These are phyloP conservation scores for Pristiophorus japonicus DNA, from an alignment of 2,113 vertebrate genomes.

Conservation along the genomic window DNA sequence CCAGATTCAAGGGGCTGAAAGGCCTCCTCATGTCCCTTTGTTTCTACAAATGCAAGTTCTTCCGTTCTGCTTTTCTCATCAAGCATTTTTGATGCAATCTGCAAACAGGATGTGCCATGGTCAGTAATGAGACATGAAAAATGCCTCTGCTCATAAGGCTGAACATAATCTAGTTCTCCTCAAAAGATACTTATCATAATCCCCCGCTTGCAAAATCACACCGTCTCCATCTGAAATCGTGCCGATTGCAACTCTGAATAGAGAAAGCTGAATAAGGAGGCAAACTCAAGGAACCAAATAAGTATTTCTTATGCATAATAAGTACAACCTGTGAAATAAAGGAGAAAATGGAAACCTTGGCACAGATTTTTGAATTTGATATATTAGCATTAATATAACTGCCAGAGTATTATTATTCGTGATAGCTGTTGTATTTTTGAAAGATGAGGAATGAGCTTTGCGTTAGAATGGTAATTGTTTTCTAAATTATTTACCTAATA, in stretches of 20 bases:
- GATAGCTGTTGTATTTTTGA: background rate
- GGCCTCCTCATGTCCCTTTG: background rate
- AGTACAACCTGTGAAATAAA: background rate
- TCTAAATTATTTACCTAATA: slow-evolving; percentile 14
- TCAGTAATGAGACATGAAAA: background rate
- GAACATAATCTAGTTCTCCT: background rate
- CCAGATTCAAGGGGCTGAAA: background rate
- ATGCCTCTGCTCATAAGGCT: background rate
- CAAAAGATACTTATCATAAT: background rate
- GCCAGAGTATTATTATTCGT: background rate
- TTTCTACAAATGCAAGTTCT: background rate
- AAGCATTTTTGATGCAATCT: background rate
- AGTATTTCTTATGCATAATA: background rate
- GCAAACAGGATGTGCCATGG: background rate
- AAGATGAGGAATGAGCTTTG: background rate
- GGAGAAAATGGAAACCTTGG: background rate
- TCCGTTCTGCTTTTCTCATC: background rate
- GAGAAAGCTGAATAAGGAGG: background rate
- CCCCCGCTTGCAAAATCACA: background rate
- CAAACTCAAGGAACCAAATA: background rate
- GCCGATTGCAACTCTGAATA: background rate
- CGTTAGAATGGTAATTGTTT: background rate
- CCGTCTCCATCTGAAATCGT: background rate
- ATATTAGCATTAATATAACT: slow-evolving; percentile 1
- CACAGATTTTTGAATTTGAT: background rate